These are phyloP conservation scores for Acanthochromis polyacanthus DNA, from an alignment of 2,113 vertebrate species.

Conservation along the genomic window DNA sequence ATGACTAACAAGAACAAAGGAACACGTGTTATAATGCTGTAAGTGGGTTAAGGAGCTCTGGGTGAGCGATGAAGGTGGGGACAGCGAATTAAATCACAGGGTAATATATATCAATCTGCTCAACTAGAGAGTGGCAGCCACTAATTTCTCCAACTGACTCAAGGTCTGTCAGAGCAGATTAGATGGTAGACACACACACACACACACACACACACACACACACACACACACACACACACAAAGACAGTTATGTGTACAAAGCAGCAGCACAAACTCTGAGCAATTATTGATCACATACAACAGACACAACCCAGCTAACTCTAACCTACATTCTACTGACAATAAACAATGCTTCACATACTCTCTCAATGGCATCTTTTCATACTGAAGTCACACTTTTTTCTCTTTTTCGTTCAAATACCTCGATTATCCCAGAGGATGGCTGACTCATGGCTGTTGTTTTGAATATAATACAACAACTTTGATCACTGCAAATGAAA, in stretches of 20 bases:
- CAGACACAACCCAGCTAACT: neutral
- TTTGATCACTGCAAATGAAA: neutral
- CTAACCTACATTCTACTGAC: neutral
- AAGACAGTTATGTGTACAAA: neutral
- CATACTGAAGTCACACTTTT: neutral
- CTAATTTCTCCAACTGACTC: conserved; percentile 24
- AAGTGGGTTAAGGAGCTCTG: conserved; percentile 7
- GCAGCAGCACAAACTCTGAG: neutral
- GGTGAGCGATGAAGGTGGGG: conserved; percentile 4
- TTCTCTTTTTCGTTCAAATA: conserved; percentile 10
- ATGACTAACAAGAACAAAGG: conserved; percentile 28
- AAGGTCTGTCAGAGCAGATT: conserved; percentile 24
- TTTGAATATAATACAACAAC: conserved; percentile 7
- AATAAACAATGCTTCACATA: neutral
- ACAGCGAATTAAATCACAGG: conserved; percentile 42
- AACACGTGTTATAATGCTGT: neutral
- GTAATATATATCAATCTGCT: conserved; percentile 15
- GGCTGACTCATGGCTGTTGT: neutral
- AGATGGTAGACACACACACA: neutral
- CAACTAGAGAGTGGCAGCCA: conserved; percentile 24
- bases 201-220: neutral
- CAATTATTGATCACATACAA: neutral
- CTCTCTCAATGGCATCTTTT: neutral
- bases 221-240: conserved; percentile 2
- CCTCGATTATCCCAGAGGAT: neutral